Conservation (phyloP, 2,888 invertebrate genomes). For the Periphyllus acericola region DNA sequence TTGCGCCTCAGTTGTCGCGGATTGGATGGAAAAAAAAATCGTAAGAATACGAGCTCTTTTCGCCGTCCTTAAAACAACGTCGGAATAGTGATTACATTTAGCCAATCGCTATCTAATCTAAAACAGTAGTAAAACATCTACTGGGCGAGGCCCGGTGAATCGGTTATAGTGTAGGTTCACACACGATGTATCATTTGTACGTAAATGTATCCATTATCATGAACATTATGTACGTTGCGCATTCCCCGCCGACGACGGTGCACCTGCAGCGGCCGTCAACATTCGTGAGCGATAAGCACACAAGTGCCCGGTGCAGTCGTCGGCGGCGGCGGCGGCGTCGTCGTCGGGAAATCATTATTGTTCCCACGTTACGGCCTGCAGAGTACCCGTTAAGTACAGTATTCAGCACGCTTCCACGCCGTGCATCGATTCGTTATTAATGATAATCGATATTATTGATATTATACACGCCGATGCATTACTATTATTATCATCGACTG, state of each 20-base stretch:
- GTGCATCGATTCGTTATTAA: neutral
- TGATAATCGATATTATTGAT: constrained; percentile 6
- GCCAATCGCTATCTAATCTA: no score
- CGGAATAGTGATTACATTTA: no score
- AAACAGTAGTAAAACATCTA: no score
- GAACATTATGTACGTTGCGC: neutral
- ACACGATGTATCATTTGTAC: no score
- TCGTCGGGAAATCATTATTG: neutral
- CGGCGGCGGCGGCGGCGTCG: neutral
- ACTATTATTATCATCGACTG: neutral
- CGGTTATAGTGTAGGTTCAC: no score
- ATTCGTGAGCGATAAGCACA: neutral
- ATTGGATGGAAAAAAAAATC: no score
- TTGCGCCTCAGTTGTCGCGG: no score
- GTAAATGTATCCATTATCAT: no score
- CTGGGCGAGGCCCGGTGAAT: no score
- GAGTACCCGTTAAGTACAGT: neutral
- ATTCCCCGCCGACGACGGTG: neutral
- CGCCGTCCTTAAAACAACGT: no score
- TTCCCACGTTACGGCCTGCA: neutral
- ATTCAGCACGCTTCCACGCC: neutral
- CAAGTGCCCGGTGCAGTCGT: neutral
- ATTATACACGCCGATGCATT: no score
- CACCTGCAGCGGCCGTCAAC: neutral
- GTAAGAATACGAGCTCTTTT: no score